Conservation (phyloP, 1,140 invertebrate species). For the Drosophila watanabei region DNA sequence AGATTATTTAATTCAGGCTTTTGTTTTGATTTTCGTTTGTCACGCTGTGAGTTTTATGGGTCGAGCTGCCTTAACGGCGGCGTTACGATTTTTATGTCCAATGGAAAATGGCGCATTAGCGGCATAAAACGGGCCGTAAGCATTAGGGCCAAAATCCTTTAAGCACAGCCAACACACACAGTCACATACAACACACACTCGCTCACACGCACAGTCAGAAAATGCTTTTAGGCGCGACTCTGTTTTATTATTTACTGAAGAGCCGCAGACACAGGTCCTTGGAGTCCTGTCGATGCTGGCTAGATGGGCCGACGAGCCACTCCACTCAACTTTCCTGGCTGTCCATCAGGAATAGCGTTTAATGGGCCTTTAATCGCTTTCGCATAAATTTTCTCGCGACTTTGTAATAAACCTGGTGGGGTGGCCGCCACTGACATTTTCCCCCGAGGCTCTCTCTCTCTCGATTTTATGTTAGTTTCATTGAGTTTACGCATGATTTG, state of each 20-base stretch:
- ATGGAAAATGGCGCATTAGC: constrained; percentile 76
- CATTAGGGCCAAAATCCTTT: constrained; percentile 74
- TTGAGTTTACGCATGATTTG: constrained; percentile 69
- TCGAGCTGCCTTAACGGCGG: constrained; percentile 41
- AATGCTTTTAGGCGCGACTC: constrained; percentile 61
- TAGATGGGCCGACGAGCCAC: neutral
- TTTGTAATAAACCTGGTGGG: constrained; percentile 64
- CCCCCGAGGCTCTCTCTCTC: neutral
- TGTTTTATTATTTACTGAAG: constrained; percentile 60
- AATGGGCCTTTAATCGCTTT: constrained; percentile 76
- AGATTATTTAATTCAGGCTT: constrained; percentile 38
- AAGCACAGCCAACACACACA: constrained; percentile 53
- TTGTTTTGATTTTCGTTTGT: constrained; percentile 40
- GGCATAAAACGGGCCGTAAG: constrained; percentile 67
- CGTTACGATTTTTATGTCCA: constrained; percentile 70
- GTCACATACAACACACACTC: too few relatives aligned
- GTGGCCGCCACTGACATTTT: neutral
- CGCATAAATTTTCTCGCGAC: constrained; percentile 71
- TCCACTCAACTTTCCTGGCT: constrained; percentile 26
- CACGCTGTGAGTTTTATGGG: constrained; percentile 62
- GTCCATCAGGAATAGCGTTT: constrained; percentile 61
- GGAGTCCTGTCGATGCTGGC: neutral
- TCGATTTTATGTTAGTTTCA: constrained; percentile 69
- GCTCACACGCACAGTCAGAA: constrained; percentile 6
- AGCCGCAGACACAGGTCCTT: constrained; percentile 20